These are phyloP conservation scores for Sceliomorpha sp. DNA, from an alignment of 2,888 invertebrate genomes.

Conservation along the genomic window DNA sequence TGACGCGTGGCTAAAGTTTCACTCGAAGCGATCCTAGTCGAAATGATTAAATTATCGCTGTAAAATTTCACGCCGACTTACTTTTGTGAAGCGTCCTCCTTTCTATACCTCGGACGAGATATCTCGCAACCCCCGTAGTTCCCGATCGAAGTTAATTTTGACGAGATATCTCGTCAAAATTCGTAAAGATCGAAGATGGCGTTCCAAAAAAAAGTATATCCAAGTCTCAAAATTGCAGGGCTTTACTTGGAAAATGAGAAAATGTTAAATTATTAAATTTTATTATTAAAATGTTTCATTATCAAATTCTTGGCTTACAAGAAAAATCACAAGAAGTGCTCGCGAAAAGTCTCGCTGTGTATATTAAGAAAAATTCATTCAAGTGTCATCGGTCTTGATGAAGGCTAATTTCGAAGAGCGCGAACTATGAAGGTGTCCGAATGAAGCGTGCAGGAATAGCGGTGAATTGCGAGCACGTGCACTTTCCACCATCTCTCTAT, in stretches of 20 bases:
- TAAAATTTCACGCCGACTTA: conserved; percentile 6
- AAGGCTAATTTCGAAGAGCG: conserved; percentile 43
- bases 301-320: too few relatives aligned
- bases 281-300: conserved; percentile 18
- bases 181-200: too few relatives aligned
- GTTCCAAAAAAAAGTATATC: too few relatives aligned
- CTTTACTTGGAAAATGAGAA: too few relatives aligned
- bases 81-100: conserved; percentile 1
- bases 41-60: conserved; percentile 29
- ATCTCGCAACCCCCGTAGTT: too few relatives aligned
- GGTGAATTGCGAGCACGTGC: conserved; percentile 50
- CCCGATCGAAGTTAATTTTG: too few relatives aligned
- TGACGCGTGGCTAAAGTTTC: conserved; percentile 41
- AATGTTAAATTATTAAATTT: too few relatives aligned
- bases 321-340: too few relatives aligned
- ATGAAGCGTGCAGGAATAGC: conserved; percentile 40
- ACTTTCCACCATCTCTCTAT: conserved; percentile 61
- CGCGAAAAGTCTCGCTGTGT: too few relatives aligned
- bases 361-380: conserved; percentile 48
- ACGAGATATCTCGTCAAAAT: too few relatives aligned
- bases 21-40: conserved; percentile 29
- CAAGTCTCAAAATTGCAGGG: too few relatives aligned
- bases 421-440: conserved; percentile 41
- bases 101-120: too few relatives aligned
- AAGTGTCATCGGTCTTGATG: conserved; percentile 48